A percentile compares a stretch with the other conserved stretches of the same genome.
These are phyloP conservation scores for Malurus leucopterus DNA, from an alignment of 2,797 vertebrate species.

Conservation along the genomic window DNA sequence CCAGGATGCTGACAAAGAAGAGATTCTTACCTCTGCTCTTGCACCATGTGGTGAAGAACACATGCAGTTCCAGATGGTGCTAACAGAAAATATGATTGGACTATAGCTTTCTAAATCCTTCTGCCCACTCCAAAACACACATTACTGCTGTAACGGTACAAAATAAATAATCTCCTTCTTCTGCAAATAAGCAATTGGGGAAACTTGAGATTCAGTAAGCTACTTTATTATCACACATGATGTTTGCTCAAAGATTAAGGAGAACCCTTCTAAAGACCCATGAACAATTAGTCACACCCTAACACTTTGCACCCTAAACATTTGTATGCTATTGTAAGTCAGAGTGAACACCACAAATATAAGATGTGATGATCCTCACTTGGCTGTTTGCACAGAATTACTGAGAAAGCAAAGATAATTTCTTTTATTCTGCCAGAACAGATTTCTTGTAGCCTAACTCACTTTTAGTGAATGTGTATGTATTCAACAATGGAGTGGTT, in stretches of 20 bases:
- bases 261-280: neutral
- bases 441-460: neutral
- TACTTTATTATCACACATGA: neutral
- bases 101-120: neutral
- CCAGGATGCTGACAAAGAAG: neutral
- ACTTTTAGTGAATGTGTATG: neutral
- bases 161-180: neutral
- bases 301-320: neutral
- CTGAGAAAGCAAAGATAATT: neutral
- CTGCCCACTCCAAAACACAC: neutral
- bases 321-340: neutral
- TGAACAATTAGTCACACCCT: neutral
- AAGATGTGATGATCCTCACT: neutral
- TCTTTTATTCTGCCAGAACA: neutral
- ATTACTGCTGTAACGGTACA: neutral
- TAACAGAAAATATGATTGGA: neutral
- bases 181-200: neutral
- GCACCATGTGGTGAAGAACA: neutral
- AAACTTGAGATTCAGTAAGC: neutral
- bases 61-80: neutral
- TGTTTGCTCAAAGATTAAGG: neutral
- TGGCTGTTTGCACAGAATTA: neutral
- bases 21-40: neutral
- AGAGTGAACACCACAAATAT: neutral
- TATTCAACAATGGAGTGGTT: neutral